These are phyloP conservation scores for Stenichneumon culpator DNA, from an alignment of 2,888 invertebrate species.

Conservation along the genomic window DNA sequence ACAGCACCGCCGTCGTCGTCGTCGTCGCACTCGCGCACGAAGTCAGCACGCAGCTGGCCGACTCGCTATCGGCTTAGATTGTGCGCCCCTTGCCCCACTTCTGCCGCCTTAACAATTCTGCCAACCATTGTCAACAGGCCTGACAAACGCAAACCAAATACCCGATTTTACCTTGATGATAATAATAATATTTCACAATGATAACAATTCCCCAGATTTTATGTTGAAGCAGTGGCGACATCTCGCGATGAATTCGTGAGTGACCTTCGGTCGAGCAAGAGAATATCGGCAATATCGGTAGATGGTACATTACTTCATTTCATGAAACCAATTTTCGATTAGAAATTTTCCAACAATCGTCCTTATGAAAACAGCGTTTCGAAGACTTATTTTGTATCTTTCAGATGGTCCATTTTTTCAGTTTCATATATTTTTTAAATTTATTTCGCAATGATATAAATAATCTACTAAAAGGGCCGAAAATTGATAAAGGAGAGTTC, in stretches of 20 bases:
- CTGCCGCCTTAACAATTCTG: slow-evolving; percentile 32
- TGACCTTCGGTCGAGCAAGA: not conserved
- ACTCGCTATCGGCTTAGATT: slow-evolving; percentile 79
- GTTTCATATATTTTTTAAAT: not conserved
- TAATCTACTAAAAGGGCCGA: not conserved
- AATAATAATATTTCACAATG: slow-evolving; percentile 20
- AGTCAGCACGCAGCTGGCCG: slow-evolving; percentile 76
- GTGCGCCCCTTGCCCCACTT: slow-evolving; percentile 67
- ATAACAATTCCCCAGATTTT: slow-evolving; percentile 7
- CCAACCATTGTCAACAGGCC: slow-evolving; percentile 49
- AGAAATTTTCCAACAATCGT: not conserved
- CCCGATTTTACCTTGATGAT: slow-evolving; percentile 8
- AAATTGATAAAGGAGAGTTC: not conserved
- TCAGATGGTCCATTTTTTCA: not conserved
- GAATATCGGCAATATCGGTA: not conserved
- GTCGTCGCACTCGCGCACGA: slow-evolving; percentile 73
- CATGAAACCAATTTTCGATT: not conserved
- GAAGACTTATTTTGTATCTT: not conserved
- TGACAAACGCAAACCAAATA: slow-evolving; percentile 28
- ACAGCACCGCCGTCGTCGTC: slow-evolving; percentile 67
- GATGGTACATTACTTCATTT: not conserved
- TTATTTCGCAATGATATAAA: not conserved
- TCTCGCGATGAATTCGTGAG: not conserved
- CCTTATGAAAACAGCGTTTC: not conserved
- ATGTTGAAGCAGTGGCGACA: slow-evolving; percentile 13